These are phyloP conservation scores for Aphelocoma californica DNA, from an alignment of 2,797 vertebrate genomes.

Conservation along the genomic window DNA sequence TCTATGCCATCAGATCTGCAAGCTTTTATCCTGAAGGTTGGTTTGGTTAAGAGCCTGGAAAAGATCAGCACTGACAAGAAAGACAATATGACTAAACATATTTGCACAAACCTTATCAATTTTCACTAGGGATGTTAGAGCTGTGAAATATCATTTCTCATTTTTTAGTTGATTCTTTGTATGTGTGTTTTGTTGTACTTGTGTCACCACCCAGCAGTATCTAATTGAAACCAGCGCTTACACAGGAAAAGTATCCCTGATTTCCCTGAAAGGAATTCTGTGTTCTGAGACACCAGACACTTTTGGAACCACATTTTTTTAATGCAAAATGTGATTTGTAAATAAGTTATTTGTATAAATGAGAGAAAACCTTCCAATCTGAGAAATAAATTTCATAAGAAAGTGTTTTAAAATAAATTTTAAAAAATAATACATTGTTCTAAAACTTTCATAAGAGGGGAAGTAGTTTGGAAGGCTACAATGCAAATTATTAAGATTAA, in stretches of 20 bases:
- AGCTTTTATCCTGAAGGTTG: neutral
- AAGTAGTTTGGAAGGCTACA: neutral
- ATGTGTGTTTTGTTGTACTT: neutral
- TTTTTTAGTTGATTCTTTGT: neutral
- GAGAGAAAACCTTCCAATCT: neutral
- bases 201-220: neutral
- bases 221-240: neutral
- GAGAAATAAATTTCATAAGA: neutral
- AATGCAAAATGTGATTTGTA: neutral
- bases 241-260: neutral
- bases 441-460: neutral
- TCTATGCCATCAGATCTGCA: neutral
- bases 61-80: neutral
- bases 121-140: neutral
- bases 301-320: neutral
- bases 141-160: neutral
- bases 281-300: neutral
- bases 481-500: constrained; percentile 5
- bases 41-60: neutral
- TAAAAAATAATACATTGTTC: neutral
- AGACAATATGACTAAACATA: neutral
- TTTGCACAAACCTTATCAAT: neutral
- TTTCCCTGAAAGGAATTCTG: constrained; percentile 10
- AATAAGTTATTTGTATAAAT: neutral
- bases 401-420: neutral